Conservation (phyloP, 2,888 invertebrate species). For the Limnephilus marmoratus region DNA sequence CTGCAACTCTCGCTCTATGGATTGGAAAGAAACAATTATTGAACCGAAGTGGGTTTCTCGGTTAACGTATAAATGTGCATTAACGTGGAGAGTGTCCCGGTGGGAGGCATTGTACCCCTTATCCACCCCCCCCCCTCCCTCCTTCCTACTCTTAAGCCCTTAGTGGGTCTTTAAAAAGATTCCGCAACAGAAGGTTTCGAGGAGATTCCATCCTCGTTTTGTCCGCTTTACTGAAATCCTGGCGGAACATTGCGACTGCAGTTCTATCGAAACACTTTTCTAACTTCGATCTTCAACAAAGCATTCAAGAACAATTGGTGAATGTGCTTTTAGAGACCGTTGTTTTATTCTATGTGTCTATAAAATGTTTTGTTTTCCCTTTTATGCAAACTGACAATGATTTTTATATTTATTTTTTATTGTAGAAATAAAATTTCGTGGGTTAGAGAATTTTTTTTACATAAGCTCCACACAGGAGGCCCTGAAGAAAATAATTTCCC, state of each 20-base stretch:
- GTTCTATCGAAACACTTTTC: background rate
- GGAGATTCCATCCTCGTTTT: constrained; percentile 18
- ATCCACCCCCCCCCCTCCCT: background rate
- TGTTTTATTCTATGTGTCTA: background rate
- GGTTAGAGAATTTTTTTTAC: too few relatives aligned
- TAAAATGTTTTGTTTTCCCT: background rate
- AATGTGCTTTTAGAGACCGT: background rate
- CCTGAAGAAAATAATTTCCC: too few relatives aligned
- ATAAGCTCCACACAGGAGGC: too few relatives aligned
- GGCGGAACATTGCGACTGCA: background rate
- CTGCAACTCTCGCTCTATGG: background rate
- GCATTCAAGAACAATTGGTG: background rate
- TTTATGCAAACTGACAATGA: background rate
- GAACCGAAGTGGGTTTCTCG: background rate
- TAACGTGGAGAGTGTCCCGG: constrained; percentile 5
- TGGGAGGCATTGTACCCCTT: constrained; percentile 7
- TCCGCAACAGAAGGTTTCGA: constrained; percentile 32
- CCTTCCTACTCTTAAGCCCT: background rate
- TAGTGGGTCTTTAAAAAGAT: constrained; percentile 32
- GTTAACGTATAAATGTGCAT: background rate
- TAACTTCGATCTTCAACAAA: constrained; percentile 2
- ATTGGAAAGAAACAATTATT: constrained; percentile 26
- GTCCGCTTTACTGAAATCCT: background rate
- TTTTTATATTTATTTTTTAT: too few relatives aligned
- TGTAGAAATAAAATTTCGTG: too few relatives aligned